These are phyloP conservation scores for Cydia splendana DNA, from an alignment of 1,140 invertebrate genomes.

Conservation along the genomic window DNA sequence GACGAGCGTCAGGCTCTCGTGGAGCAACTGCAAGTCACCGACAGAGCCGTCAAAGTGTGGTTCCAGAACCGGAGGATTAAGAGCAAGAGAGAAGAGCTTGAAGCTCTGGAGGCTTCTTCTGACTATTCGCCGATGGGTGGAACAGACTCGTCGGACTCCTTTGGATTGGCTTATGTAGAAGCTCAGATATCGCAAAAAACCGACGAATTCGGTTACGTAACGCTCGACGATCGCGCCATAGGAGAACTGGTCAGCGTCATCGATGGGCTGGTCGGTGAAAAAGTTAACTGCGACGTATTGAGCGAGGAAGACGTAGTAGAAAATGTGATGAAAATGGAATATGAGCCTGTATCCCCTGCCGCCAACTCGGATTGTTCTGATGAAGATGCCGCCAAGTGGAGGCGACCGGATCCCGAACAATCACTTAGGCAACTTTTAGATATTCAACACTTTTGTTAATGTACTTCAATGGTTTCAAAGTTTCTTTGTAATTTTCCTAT, in stretches of 20 bases:
- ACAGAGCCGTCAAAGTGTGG: constrained; percentile 61
- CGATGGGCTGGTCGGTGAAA: constrained; percentile 29
- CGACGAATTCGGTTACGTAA: constrained; percentile 51
- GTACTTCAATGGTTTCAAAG: neutral
- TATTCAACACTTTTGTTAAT: constrained; percentile 1
- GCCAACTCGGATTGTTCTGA: constrained; percentile 7
- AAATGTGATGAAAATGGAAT: constrained; percentile 1
- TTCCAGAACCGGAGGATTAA: constrained; percentile 61
- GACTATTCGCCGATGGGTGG: constrained; percentile 36
- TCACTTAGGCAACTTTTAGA: neutral
- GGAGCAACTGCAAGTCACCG: constrained; percentile 49
- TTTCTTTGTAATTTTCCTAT: neutral
- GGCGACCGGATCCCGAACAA: constrained; percentile 2
- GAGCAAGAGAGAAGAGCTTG: constrained; percentile 44
- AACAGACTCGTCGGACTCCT: constrained; percentile 32
- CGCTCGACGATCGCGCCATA: constrained; percentile 48
- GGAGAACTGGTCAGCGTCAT: constrained; percentile 45
- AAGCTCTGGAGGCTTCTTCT: constrained; percentile 8
- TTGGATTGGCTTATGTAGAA: constrained; percentile 49
- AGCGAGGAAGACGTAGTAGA: neutral
- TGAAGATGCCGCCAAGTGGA: constrained; percentile 5
- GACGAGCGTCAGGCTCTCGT: constrained; percentile 48
- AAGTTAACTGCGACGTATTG: neutral
- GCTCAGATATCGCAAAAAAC: constrained; percentile 45
- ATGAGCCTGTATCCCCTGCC: neutral